These are phyloP conservation scores for Grantiella picta DNA, from an alignment of 2,113 vertebrate species.

Conservation along the genomic window DNA sequence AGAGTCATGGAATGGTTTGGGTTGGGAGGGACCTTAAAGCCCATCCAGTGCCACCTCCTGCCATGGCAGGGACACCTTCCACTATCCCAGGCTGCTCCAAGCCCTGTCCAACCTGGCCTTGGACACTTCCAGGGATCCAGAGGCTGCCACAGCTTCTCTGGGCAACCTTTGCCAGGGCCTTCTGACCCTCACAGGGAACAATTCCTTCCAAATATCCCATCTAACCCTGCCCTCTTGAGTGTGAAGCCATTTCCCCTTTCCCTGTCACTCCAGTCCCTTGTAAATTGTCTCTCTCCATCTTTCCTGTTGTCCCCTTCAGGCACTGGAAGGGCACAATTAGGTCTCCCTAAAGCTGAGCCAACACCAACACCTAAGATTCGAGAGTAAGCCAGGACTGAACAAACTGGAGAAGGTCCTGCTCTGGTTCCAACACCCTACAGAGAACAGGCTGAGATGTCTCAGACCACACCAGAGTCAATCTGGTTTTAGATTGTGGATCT, in stretches of 20 bases:
- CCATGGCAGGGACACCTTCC: neutral
- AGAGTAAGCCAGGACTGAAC: neutral
- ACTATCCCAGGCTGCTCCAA: neutral
- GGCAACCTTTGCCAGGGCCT: neutral
- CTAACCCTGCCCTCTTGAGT: neutral
- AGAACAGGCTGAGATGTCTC: neutral
- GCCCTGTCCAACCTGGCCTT: rapidly evolving
- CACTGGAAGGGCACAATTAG: neutral
- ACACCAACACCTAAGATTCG: neutral
- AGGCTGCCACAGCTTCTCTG: neutral
- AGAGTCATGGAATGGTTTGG: neutral
- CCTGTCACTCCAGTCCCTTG: neutral
- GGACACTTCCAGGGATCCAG: neutral
- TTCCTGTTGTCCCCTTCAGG: neutral
- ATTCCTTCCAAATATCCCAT: neutral
- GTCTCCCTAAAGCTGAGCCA: neutral
- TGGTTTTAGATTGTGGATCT: neutral
- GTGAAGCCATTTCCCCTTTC: neutral
- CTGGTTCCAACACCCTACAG: neutral
- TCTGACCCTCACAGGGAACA: neutral
- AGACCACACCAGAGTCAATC: neutral
- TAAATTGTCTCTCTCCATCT: neutral
- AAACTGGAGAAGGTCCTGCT: neutral
- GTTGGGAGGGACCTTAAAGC: neutral
- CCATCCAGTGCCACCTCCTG: neutral